A percentile compares a stretch with the other conserved stretches of the same genome.
phyloP scores from a whole-genome alignment of 2,888 invertebrate genomes.

The Drosophila anomalata region DNA sequence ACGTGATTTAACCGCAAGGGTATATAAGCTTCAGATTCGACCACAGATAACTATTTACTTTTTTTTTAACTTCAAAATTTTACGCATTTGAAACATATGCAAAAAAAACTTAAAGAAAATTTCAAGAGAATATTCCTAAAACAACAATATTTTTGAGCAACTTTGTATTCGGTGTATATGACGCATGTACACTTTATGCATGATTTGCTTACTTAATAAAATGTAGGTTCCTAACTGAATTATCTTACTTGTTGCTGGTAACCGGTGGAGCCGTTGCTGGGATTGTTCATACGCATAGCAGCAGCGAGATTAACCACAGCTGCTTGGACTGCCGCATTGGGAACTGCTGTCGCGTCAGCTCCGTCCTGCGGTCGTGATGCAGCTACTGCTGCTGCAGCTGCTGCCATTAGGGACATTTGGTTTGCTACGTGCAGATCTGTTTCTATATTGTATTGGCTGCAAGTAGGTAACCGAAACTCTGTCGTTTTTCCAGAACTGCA shows the following conservation, averaged over 20 bases:
- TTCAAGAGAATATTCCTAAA: too few species aligned
- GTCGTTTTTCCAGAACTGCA: constrained; percentile 87
- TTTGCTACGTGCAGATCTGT: constrained; percentile 84
- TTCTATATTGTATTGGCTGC: constrained; percentile 88
- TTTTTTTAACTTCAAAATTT: too few species aligned
- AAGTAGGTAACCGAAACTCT: constrained; percentile 85
- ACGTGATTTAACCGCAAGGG: too few species aligned
- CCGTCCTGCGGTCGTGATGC: constrained; percentile 61
- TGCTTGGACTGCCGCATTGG: constrained; percentile 87
- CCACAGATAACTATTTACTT: too few species aligned
- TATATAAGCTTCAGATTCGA: too few species aligned
- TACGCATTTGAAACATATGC: too few species aligned
- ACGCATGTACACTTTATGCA: too few species aligned
- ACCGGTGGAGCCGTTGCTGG: constrained; percentile 46
- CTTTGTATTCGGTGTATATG: too few species aligned
- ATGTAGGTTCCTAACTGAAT: too few species aligned
- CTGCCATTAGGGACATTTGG: constrained; percentile 89
- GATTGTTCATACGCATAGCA: constrained; percentile 88
- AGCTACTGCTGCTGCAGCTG: constrained; percentile 82
- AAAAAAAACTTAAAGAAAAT: too few species aligned
- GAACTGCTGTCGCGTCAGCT: constrained; percentile 78
- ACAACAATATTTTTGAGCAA: too few species aligned
- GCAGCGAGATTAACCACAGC: constrained; percentile 91
- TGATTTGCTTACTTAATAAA: too few species aligned
- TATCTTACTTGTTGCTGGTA: constrained; percentile 62